Base-by-base conservation (phyloP, 2,888 invertebrate species). In the Adelphocoris suturalis region DNA sequence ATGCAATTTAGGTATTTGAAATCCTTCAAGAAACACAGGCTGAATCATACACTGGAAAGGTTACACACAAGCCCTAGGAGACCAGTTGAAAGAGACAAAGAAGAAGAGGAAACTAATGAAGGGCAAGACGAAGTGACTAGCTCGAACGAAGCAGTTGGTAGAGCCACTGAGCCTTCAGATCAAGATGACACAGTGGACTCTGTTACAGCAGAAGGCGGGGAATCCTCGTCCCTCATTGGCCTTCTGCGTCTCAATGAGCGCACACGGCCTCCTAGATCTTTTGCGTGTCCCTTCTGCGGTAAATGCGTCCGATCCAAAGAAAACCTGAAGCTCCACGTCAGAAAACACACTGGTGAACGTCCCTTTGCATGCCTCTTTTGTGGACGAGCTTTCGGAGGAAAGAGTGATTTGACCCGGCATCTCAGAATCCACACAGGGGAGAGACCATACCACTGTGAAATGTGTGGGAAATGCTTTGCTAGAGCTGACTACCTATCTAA, bases 281-380 rank as follows among this genome's bases (percentile, higher is more conserved):
- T 97, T 93, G 97, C 97, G 48, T 97, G 97, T 92, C 97, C 97
- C 0, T 97, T 97, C 93, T 97, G 97, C 93, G 97, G 97, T 84
- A 97, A 97, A 93, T 97, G 97, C 93, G 97, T 98, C 61, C 95
- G 97, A 89, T 97, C 97, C 81, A 97, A 97, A 94, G 97, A 97
- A 94, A 97, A 97, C 93, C 94, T 97, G 87, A 97, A 97, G 93
- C 94, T 97, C 92, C 97, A 97, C 93, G 97, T 97, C 27, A 95
- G 97, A 90, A 97, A 97, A 92, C 97, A 97, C 93, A 96, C 96
- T 5, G 97, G 97, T 13, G 97, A 97, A 93, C 95, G 97, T 48
- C 97, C 97, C n/a, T 98, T 97, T 93, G 97, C 97, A 89, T 98
- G 97, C 92, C 94, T 97, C 91, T 98, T 97, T 93, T 98, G 98